Percentiles rank a stretch among this genome's conserved stretches.
Conservation (phyloP, 1,140 invertebrate species). For the Acromyrmex echinatior region DNA sequence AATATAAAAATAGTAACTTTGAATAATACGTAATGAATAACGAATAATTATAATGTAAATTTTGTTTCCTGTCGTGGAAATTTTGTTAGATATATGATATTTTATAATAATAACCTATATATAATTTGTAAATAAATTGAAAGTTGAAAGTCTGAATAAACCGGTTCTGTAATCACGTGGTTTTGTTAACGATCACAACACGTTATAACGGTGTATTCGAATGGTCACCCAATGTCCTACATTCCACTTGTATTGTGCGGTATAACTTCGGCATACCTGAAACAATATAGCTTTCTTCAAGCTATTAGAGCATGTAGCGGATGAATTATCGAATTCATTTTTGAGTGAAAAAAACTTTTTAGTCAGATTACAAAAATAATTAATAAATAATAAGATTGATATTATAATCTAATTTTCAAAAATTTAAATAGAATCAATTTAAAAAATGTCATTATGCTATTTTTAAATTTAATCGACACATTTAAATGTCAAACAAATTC, state of each 20-base stretch:
- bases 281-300: conserved; percentile 62
- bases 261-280: conserved; percentile 1
- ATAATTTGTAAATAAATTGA: conserved; percentile 43
- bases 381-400: neutral
- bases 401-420: neutral
- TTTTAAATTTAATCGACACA: neutral
- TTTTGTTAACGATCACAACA: conserved; percentile 74
- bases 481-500: neutral
- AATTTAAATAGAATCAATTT: neutral
- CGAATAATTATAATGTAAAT: neutral
- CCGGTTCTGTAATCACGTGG: conserved; percentile 59
- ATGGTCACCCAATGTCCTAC: conserved; percentile 84
- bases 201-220: conserved; percentile 85
- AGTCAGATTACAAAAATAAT: neutral
- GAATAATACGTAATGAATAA: neutral
- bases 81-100: neutral
- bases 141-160: conserved; percentile 64
- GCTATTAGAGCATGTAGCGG: no score
- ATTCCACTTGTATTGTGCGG: conserved; percentile 72
- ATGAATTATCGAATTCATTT: neutral
- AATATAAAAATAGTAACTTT: conserved; percentile 26
- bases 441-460: neutral
- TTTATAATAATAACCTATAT: neutral
- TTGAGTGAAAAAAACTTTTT: neutral
- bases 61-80: neutral